Base-by-base conservation (phyloP, 2,113 vertebrate species). In the Brienomyrus longianalis region DNA sequence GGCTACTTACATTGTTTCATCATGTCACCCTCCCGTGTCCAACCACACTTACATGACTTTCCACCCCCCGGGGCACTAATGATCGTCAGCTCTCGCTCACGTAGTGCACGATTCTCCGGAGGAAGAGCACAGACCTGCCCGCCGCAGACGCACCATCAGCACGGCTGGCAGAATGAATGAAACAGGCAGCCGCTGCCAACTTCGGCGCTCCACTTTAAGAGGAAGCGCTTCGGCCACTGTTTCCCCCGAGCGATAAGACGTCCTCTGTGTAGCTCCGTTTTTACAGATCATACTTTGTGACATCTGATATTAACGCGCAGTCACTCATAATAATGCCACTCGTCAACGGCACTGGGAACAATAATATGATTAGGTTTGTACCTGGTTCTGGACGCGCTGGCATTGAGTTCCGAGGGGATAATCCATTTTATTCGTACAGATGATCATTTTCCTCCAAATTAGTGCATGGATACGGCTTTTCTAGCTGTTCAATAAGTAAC, bases 381-480 rank as follows among this genome's bases (percentile, higher is more conserved):
- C 97, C 96, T 97, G 96, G 92, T 95, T 97, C 91, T 95, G 96
- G 90, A 96, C 95, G 93, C 96, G 95, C 93, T 97, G 96, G 93
- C 95, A 94, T 92, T 95, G 96, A 90, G 92, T 95, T 95, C 96
- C 96, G 70, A 96, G 93, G 92, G 95, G 95, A 91, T 95, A 97
- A 91, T 97, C 96, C 95, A 96, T 96, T 93, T 95, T 96, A 92
- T 94, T 96, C 91, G 95, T 93, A 92, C 96, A 97, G 95, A 97
- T 95, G 94, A 97, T 96, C 97, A 97, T 97, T 94, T 96, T 96
- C 92, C 92, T 62, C 92, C n/a, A 92, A 90, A 90, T 92, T 93
- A 92, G 93, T 94, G 93, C 96, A 96, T 96, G 93, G 90, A 95
- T 93, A 92, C 94, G 92, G 91, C 92, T 94, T 91, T 90, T 91